phyloP scores from a whole-genome alignment of 2,113 vertebrate species.

The Sprattus sprattus region DNA sequence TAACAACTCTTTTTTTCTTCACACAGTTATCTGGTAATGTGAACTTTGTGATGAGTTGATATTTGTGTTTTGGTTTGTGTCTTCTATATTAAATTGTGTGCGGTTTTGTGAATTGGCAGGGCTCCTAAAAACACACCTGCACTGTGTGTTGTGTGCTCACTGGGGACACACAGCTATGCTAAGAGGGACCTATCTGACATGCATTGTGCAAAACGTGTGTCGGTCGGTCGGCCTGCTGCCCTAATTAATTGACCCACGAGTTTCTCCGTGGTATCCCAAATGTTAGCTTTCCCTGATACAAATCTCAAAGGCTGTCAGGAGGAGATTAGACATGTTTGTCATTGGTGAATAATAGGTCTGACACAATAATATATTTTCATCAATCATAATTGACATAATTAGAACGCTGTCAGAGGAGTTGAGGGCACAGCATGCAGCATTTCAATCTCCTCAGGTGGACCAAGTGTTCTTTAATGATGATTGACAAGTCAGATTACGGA shows the following conservation, averaged over 20 bases:
- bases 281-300: not conserved
- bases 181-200: not conserved
- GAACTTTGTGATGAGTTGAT: not conserved
- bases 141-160: not conserved
- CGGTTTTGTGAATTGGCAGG: not conserved
- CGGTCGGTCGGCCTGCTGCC: not conserved
- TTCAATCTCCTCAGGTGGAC: not conserved
- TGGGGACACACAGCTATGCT: not conserved
- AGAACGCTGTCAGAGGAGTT: not conserved
- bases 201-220: not conserved
- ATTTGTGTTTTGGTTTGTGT: not conserved
- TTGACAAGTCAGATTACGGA: not conserved
- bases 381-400: not conserved
- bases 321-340: not conserved
- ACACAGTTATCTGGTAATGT: constrained; percentile 32
- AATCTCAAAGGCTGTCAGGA: not conserved
- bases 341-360: too few relatives aligned
- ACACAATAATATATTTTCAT: not conserved
- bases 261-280: not conserved
- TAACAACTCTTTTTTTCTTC: not conserved
- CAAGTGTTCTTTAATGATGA: not conserved
- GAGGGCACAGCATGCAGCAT: not conserved
- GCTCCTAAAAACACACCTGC: not conserved
- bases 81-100: not conserved
- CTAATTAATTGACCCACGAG: not conserved